A percentile compares a stretch with the other conserved stretches of the same genome.
phyloP scores from a whole-genome alignment of 2,113 vertebrate genomes.

The Chaetodon trifascialis region DNA sequence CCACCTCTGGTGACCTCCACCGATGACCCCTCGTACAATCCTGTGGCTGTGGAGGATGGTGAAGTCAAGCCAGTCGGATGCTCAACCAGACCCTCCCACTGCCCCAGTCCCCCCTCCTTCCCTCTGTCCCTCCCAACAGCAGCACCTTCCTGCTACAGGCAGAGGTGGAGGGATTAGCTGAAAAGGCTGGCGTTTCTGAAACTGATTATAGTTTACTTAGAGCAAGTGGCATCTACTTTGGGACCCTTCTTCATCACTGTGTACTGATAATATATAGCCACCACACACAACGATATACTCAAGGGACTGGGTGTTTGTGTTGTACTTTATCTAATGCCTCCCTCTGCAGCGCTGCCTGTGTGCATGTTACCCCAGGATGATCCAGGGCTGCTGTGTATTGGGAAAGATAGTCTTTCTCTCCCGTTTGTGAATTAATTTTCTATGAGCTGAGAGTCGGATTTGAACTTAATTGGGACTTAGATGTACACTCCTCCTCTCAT shows the following conservation, averaged over 20 bases:
- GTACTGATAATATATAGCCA: constrained; percentile 51
- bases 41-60: background rate
- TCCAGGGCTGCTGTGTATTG: constrained; percentile 29
- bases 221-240: constrained; percentile 34
- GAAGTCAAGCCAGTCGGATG: constrained; percentile 9
- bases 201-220: constrained; percentile 69
- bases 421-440: constrained; percentile 65
- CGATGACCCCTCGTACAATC: background rate
- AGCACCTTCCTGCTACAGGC: constrained; percentile 15
- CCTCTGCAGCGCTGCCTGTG: constrained; percentile 16
- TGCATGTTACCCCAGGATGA: constrained; percentile 28
- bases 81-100: background rate
- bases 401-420: constrained; percentile 24
- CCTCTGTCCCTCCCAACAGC: background rate
- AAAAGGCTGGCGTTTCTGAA: constrained; percentile 27
- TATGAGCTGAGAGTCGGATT: constrained; percentile 61
- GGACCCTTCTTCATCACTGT: constrained; percentile 57
- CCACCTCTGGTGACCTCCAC: constrained; percentile 20
- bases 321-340: constrained; percentile 42
- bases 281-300: constrained; percentile 53
- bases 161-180: constrained; percentile 29
- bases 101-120: background rate
- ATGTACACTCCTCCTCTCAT: constrained; percentile 45
- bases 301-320: constrained; percentile 34
- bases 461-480: constrained; percentile 61